These are phyloP conservation scores for Nesospiza acunhae DNA, from an alignment of 2,113 vertebrate species.

Conservation along the genomic window DNA sequence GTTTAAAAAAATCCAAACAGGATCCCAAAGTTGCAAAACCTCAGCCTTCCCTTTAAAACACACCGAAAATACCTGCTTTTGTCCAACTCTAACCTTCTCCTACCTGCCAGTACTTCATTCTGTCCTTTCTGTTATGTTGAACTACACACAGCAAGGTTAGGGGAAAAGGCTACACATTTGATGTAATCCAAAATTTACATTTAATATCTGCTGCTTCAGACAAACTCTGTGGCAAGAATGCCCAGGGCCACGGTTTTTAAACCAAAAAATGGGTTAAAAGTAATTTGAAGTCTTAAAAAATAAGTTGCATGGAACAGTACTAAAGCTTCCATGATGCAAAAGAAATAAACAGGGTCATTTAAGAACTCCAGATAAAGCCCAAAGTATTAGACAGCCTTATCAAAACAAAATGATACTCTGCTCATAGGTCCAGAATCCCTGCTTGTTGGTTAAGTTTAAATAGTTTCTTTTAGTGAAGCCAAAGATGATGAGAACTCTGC, in stretches of 20 bases:
- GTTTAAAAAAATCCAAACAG: background rate
- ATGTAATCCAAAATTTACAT: background rate
- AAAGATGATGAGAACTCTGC: constrained; percentile 57
- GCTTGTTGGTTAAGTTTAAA: constrained; percentile 70
- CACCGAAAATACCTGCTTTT: background rate
- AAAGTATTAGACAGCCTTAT: constrained; percentile 60
- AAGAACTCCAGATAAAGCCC: constrained; percentile 69
- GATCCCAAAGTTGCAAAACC: background rate
- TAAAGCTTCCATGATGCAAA: constrained; percentile 23
- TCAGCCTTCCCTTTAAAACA: background rate
- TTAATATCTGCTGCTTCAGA: background rate
- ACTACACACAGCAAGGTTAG: background rate
- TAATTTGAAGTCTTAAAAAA: constrained; percentile 24
- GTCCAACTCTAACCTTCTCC: background rate
- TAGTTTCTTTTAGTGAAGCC: constrained; percentile 75
- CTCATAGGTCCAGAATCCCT: constrained; percentile 62
- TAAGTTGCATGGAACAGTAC: constrained; percentile 49
- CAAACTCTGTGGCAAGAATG: background rate
- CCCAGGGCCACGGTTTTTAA: background rate
- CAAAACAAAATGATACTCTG: constrained; percentile 69
- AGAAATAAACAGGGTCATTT: constrained; percentile 54
- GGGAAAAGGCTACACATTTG: background rate
- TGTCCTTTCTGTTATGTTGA: background rate
- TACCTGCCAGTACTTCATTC: background rate
- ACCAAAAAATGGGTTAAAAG: background rate